phyloP scores from a whole-genome alignment of 92 coral and sea anemone species.

The Phymanthus crucifer region DNA sequence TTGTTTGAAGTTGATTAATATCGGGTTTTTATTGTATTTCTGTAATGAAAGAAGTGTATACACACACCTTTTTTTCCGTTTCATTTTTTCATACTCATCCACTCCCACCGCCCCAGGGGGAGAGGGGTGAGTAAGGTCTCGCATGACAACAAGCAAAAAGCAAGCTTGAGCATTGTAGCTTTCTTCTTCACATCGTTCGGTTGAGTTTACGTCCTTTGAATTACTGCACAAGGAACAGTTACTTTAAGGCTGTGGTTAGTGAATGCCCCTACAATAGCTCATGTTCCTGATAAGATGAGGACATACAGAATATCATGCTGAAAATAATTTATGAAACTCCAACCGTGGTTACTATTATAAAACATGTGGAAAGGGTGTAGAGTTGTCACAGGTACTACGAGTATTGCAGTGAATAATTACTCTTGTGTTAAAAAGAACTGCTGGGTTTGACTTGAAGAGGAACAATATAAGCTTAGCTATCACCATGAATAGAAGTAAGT shows the following conservation, averaged over 20 bases:
- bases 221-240: neutral
- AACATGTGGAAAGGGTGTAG: neutral
- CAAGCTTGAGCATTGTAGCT: no score
- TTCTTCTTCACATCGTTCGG: neutral
- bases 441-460: neutral
- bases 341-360: neutral
- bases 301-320: constrained; percentile 7
- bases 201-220: neutral
- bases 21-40: neutral
- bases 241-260: constrained; percentile 15
- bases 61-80: neutral
- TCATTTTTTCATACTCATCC: neutral
- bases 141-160: constrained; percentile 32
- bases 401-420: neutral
- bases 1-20: neutral
- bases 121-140: constrained; percentile 10
- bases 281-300: neutral
- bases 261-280: constrained; percentile 11
- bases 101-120: neutral
- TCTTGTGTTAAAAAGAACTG: neutral
- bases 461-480: neutral
- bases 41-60: neutral
- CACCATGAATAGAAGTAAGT: constrained; percentile 73
- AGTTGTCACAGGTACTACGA: constrained; percentile 23
- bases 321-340: neutral